Evolutionary conservation across 1,140 invertebrate species (phyloP), one percentile per base, ranked within the genome.

Genomic region (Steinernema feltiae): DNA sequence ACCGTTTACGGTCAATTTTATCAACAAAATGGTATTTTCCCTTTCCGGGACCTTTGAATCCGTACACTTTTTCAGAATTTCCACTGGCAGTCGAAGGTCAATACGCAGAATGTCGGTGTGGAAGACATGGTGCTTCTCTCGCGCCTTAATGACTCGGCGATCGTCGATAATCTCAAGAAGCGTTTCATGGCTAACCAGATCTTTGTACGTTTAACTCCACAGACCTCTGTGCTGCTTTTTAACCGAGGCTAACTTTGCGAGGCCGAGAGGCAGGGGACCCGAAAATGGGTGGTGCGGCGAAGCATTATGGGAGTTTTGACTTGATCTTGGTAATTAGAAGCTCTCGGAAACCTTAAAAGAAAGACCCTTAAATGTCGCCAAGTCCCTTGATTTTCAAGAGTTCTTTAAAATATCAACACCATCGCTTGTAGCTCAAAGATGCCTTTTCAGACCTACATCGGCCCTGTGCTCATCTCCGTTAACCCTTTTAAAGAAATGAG

Each of bases 41-140:
- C 53, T 12, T 27, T 27, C 7, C 12, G 7, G 24, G 24, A 21
- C 7, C 15, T 7, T 27, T 27, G 3, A 7, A 15, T 27, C 15
- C 7, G 12, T 27, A 17, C 12, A 41, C 12, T 63, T 63, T 87
- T 86, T n/a, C 85, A 92, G 91, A 89, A 91, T 35, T 92, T 92
- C 86, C 91, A 92, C 84, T 92, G 91, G 91, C 91, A 92, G 86
- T 91, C 90, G 84, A 90, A 92, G 87, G 81, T 84, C 7, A 91
- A 92, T 90, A 90, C 91, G 81, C 91, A 91, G 83, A 89, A 91
- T 48, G 91, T 90, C 2, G 91, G 91, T 0, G 91, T 92, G 80
- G 92, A 92, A 84, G 92, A 93, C 83, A 92, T 92, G 91, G 92
- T 92, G n/a, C 88, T 93, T 1, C 87, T 93, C 29, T 89, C 91